Conservation (phyloP, 35 echinoderm and acorn worm species). For the Apostichopus japonicus region DNA sequence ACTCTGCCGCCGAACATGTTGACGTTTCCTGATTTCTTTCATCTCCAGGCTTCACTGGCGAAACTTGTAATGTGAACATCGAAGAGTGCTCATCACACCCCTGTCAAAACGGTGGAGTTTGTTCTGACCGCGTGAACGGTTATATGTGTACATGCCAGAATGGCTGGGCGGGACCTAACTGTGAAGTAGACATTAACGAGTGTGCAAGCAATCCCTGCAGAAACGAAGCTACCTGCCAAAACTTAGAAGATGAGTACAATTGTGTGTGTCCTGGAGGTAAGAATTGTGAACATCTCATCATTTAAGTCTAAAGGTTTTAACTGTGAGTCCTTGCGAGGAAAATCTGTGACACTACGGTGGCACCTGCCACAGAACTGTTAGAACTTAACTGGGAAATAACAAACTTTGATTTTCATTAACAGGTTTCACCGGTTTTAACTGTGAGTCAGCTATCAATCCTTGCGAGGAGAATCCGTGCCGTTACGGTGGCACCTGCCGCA, state of each 20-base stretch:
- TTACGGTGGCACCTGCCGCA: not conserved
- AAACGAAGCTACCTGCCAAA: slow-evolving; percentile 49
- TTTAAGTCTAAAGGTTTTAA: too few relatives aligned
- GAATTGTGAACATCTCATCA: not conserved
- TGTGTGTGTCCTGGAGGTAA: slow-evolving; percentile 55
- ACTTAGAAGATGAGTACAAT: slow-evolving; percentile 46
- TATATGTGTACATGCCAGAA: slow-evolving; percentile 52
- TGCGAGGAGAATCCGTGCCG: slow-evolving; percentile 21
- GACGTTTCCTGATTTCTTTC: too few relatives aligned
- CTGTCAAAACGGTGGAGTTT: slow-evolving; percentile 63
- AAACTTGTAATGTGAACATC: slow-evolving; percentile 43
- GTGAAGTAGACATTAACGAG: slow-evolving; percentile 65
- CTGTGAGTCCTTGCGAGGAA: too few relatives aligned
- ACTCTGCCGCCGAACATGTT: too few relatives aligned
- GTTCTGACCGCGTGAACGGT: slow-evolving; percentile 25
- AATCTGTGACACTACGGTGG: too few relatives aligned
- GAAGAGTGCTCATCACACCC: slow-evolving; percentile 66
- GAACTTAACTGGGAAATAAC: not conserved
- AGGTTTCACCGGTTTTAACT: not conserved
- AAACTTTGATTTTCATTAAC: not conserved
- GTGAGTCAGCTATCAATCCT: not conserved
- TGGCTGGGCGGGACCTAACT: slow-evolving; percentile 62
- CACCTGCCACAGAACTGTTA: not conserved
- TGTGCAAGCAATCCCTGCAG: slow-evolving; percentile 65
- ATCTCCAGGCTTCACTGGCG: slow-evolving; percentile 48